Evolutionary conservation across 2,113 vertebrate genomes (phyloP), one percentile per base, ranked within the genome.

Genomic region (Marmota monax): DNA sequence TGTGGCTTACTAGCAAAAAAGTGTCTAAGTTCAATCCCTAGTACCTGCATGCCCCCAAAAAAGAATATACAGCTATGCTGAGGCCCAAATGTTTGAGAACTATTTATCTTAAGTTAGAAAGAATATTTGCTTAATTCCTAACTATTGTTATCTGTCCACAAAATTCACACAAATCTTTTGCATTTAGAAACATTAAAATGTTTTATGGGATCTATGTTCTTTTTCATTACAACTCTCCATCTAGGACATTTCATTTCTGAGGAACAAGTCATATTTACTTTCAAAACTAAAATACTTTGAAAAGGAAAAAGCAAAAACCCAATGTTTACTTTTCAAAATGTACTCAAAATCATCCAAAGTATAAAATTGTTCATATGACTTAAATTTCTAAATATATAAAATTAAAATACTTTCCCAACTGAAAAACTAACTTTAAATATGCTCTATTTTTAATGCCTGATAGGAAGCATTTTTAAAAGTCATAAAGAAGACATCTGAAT

Each of bases 241-340:
- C 18, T 70, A 88, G 18, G 80, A 9, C 69, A 73, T 76, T 83
- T 39, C 16, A 83, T 42, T 22, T 95, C 45, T 53, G 61, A 72
- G 48, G 25, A 88, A 70, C 7, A 70, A 61, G 39, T 51, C 42
- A 72, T 37, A 39, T 51, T 8, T 14, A 51, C 61, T 70, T 42
- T 89, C 29, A 79, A 72, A 93, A 89, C 42, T 78, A 63, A 23
- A 67, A 61, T n/a, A 72, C 11, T 22, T 80, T 87, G 14, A 48
- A 87, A 87, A 96, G 69, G 7, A 5, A 84, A 84, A 14, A 88
- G 37, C 45, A 69, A 84, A 88, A 89, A 2, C 29, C 34, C 9
- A 95, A 83, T 70, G 72, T 88, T 84, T 89, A 63, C 61, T 77
- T 88, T 69, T 45, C 25, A 86, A 84, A 88, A 94, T 7, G 42